Conservation (phyloP, 2,888 invertebrate species). For the Idaea biselata region DNA sequence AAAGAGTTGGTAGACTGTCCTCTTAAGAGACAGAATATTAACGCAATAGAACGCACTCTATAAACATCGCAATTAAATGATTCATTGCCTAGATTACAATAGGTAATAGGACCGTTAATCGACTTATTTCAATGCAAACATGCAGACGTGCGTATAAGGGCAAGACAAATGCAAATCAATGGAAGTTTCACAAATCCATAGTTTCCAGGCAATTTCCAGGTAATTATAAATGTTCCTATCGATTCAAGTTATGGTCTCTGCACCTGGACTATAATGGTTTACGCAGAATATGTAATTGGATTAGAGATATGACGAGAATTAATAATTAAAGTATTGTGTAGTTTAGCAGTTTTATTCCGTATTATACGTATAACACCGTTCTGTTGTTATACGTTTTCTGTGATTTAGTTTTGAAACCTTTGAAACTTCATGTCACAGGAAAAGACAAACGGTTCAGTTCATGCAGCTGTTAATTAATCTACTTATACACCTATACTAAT, state of each 20-base stretch:
- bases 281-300: slow-evolving; percentile 5
- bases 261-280: neutral
- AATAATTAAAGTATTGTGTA: neutral
- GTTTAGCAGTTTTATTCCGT: too few species aligned
- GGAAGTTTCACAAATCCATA: neutral
- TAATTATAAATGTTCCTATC: neutral
- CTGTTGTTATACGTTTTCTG: too few species aligned
- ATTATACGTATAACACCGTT: too few species aligned
- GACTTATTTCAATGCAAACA: neutral
- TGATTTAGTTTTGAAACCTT: too few species aligned
- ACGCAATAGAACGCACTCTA: neutral
- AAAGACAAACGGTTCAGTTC: too few species aligned
- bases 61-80: neutral
- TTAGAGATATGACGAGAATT: slow-evolving; percentile 9
- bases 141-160: neutral
- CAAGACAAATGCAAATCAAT: neutral
- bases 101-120: neutral
- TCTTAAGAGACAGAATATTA: too few species aligned
- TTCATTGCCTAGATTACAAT: neutral
- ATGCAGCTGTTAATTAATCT: too few species aligned
- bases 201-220: neutral
- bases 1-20: too few species aligned
- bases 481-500: too few species aligned
- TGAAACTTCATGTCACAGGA: too few species aligned
- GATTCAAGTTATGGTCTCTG: neutral